phyloP scores from a whole-genome alignment of 2,888 invertebrate species.

The Brachyopa scutellaris region DNA sequence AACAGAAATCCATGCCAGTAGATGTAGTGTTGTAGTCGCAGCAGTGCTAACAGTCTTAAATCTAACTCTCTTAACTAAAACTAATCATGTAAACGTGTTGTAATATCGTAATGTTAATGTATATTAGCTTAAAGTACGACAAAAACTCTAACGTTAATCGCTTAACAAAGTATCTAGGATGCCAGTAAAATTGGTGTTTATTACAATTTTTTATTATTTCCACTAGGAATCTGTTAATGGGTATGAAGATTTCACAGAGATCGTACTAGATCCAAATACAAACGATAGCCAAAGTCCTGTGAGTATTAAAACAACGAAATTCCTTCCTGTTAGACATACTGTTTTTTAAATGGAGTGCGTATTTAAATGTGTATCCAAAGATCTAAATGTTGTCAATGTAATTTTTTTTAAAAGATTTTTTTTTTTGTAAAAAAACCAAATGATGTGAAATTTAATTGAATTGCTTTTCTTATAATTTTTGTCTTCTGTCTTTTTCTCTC shows the following conservation, averaged over 20 bases:
- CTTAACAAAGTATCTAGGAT: constrained; percentile 25
- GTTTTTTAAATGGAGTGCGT: constrained; percentile 36
- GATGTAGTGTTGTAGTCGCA: too few relatives aligned
- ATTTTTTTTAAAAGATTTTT: neutral
- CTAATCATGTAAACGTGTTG: neutral
- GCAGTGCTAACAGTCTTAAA: too few relatives aligned
- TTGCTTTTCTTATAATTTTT: too few relatives aligned
- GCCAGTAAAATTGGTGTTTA: constrained; percentile 26
- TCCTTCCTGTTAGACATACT: constrained; percentile 63
- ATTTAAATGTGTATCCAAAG: constrained; percentile 27
- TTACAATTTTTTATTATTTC: constrained; percentile 27
- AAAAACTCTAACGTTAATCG: neutral
- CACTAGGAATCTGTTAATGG: constrained; percentile 58
- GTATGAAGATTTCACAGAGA: constrained; percentile 49
- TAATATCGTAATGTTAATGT: neutral
- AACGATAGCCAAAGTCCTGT: constrained; percentile 59
- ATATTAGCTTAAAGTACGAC: neutral
- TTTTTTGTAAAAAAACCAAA: neutral
- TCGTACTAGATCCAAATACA: constrained; percentile 45
- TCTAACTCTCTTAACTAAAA: neutral
- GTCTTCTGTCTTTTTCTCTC: neutral
- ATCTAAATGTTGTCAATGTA: constrained; percentile 59
- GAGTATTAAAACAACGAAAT: constrained; percentile 44
- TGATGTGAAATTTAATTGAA: constrained; percentile 31
- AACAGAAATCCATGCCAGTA: too few relatives aligned